Evolutionary conservation across 2,888 invertebrate species (phyloP).

Genomic region (Lysandra bellargus): DNA sequence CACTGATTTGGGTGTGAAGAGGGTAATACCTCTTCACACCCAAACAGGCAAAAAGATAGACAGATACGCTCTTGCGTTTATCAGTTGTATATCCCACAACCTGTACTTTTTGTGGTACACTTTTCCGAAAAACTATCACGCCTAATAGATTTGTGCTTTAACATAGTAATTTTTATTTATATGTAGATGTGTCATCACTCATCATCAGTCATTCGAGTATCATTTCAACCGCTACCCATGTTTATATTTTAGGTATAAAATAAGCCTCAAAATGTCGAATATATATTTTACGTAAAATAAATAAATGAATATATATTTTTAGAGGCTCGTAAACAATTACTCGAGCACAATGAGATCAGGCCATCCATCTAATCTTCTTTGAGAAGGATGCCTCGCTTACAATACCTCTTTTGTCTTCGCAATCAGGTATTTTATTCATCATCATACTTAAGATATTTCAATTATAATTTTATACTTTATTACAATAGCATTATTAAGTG

Average conservation of each 20-base stretch:
- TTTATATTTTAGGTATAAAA: background rate
- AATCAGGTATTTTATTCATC: conserved; percentile 23
- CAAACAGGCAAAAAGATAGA: no score
- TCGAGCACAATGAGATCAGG: conserved; percentile 4
- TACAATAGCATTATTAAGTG: background rate
- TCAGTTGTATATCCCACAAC: no score
- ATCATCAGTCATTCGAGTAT: no score
- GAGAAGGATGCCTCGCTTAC: conserved; percentile 1
- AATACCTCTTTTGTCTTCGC: conserved; percentile 19
- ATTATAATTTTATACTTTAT: conserved; percentile 22
- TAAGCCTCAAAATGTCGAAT: background rate
- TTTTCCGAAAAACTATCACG: no score
- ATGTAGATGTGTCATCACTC: no score
- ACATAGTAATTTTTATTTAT: no score
- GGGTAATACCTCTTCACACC: no score
- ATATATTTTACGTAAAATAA: background rate
- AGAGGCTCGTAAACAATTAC: conserved; percentile 7
- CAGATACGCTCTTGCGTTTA: no score
- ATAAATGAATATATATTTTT: conserved; percentile 13
- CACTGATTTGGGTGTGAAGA: no score
- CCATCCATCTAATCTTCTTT: conserved; percentile 28
- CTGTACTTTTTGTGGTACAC: no score
- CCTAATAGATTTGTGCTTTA: no score
- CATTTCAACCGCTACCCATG: background rate
- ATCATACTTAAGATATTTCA: conserved; percentile 5